Base-by-base conservation (phyloP, 1,140 invertebrate genomes). In the Drosophila watanabei region DNA sequence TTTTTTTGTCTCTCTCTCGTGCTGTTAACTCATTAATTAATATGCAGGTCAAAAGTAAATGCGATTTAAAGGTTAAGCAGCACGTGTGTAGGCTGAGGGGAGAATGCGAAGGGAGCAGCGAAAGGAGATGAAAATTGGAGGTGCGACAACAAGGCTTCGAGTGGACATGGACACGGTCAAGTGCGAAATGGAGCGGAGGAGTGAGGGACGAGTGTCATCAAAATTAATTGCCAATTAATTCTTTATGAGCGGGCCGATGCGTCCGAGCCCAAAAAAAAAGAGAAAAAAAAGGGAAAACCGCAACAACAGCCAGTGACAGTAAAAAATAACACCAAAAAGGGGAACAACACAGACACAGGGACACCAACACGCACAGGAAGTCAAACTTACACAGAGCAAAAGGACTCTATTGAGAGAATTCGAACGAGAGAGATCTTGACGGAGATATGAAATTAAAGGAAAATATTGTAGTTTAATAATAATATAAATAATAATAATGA, bases 141-240 rank as follows among this genome's bases (percentile, higher is more conserved):
- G 60, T 43, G 24, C 65, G n/a, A n/a, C n/a, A n/a, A n/a, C n/a
- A n/a, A n/a, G n/a, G n/a, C n/a, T n/a, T n/a, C n/a, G n/a, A n/a
- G n/a, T n/a, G n/a, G n/a, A n/a, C n/a, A n/a, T n/a, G n/a, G n/a
- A n/a, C n/a, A n/a, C n/a, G 75, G 51, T 71, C 76, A 79, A 78
- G 58, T 78, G 76, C 45, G 52, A 71, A 70, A 61, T 49, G 52
- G 30, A 51, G 33, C 41, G 30, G n/a, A 37, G 30, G 51, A 51
- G 51, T 35, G 20, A 20, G 51, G 35, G 65, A 37, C 57, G 43
- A 80, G 52, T 77, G 82, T 45, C 75, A 81, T 79, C 60, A 85
- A 79, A 79, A 86, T 85, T 64, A 85, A 85, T 86, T 79, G 82
- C 24, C 82, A 86, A 85, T 85, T 85, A 85, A 85, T 85, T 79